Conservation (phyloP, 2,888 invertebrate genomes). For the Spodoptera picta region DNA sequence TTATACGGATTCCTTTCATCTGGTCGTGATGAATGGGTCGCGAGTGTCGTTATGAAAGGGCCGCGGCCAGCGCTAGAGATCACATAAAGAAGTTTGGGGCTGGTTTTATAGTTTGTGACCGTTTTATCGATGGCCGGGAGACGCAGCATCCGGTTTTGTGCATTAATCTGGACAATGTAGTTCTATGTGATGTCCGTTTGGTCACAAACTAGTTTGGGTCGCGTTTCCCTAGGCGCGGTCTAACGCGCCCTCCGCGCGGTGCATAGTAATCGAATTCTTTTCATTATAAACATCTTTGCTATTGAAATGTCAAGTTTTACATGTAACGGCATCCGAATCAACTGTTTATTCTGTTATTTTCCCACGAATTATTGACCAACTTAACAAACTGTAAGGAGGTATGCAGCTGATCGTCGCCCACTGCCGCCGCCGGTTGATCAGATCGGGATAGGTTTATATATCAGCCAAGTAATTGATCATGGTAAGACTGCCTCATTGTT, state of each 20-base stretch:
- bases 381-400: too few relatives aligned
- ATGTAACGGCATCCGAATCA: slow-evolving; percentile 65
- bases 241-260: slow-evolving; percentile 68
- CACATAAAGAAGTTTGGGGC: slow-evolving; percentile 80
- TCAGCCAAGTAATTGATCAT: background rate
- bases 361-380: slow-evolving; percentile 46
- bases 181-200: slow-evolving; percentile 80
- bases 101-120: slow-evolving; percentile 80
- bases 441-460: background rate
- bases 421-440: slow-evolving; percentile 1
- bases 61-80: slow-evolving; percentile 74
- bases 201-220: slow-evolving; percentile 83
- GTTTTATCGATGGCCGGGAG: slow-evolving; percentile 81
- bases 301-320: slow-evolving; percentile 77
- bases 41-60: slow-evolving; percentile 72
- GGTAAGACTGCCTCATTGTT: too few relatives aligned
- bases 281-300: slow-evolving; percentile 72
- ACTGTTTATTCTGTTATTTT: slow-evolving; percentile 41
- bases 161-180: slow-evolving; percentile 82
- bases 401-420: background rate
- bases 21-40: slow-evolving; percentile 78
- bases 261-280: slow-evolving; percentile 85
- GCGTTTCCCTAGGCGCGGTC: slow-evolving; percentile 76
- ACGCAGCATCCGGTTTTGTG: slow-evolving; percentile 87
- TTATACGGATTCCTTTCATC: slow-evolving; percentile 80